phyloP scores from a whole-genome alignment of 2,797 vertebrate species.

The Gymnopithys bicolor region DNA sequence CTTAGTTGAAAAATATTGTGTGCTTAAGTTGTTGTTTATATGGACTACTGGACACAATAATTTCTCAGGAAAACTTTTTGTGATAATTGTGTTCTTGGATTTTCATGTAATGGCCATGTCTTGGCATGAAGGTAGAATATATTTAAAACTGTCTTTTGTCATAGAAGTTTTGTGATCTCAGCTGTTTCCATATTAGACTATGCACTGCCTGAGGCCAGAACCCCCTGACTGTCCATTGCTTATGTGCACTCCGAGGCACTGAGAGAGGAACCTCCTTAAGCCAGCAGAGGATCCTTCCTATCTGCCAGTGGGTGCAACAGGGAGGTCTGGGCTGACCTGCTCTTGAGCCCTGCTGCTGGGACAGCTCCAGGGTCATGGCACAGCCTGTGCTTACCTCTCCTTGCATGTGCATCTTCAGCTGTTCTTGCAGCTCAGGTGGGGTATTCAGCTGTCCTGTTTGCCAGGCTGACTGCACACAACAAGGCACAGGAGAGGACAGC shows the following conservation, averaged over 20 bases:
- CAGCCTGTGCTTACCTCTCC: rapidly evolving
- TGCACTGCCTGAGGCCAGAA: neutral
- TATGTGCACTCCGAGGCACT: neutral
- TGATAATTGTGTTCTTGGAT: neutral
- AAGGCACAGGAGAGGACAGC: neutral
- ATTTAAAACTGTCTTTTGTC: neutral
- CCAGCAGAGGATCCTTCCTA: neutral
- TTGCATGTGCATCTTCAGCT: rapidly evolving
- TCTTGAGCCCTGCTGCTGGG: neutral
- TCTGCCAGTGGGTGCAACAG: rapidly evolving
- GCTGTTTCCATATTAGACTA: neutral
- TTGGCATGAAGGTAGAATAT: neutral
- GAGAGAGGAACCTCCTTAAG: neutral
- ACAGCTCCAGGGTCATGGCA: neutral
- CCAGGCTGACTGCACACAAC: neutral
- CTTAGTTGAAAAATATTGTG: neutral
- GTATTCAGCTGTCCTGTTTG: neutral
- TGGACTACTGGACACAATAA: neutral
- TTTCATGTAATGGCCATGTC: neutral
- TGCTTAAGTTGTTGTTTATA: neutral
- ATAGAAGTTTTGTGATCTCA: neutral
- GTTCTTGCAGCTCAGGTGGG: neutral
- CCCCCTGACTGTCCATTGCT: neutral
- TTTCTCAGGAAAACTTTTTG: neutral
- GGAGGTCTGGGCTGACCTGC: neutral